phyloP scores from a whole-genome alignment of 2,888 invertebrate genomes.

The Perizoma affinitatum region DNA sequence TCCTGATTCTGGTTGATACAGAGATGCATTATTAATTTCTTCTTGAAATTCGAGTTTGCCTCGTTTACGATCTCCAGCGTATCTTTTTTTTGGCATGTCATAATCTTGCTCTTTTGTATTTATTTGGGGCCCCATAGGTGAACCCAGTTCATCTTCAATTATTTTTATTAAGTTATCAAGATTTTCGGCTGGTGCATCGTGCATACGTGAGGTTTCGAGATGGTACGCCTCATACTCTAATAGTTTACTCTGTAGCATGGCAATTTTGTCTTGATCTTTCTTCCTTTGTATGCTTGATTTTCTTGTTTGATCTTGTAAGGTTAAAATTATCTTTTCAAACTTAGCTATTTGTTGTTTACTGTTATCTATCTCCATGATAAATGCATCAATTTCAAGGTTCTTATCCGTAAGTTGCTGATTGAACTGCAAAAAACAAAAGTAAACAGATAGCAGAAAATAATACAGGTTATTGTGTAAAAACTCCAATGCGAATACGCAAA shows the following conservation, averaged over 20 bases:
- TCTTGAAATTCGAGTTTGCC: slow-evolving; percentile 42
- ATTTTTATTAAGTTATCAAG: slow-evolving; percentile 70
- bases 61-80: slow-evolving; percentile 38
- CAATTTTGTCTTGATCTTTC: slow-evolving; percentile 62
- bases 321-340: slow-evolving; percentile 70
- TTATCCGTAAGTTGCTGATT: slow-evolving; percentile 62
- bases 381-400: slow-evolving; percentile 63
- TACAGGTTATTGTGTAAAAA: too few relatives aligned
- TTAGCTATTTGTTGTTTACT: slow-evolving; percentile 62
- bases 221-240: slow-evolving; percentile 53
- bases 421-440: slow-evolving; percentile 46
- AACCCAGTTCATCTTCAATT: slow-evolving; percentile 69
- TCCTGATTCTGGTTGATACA: slow-evolving; percentile 45
- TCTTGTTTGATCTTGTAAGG: slow-evolving; percentile 65
- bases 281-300: slow-evolving; percentile 55
- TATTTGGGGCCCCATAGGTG: slow-evolving; percentile 47
- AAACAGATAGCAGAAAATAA: not conserved
- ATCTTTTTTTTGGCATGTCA: slow-evolving; percentile 38
- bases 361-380: slow-evolving; percentile 55
- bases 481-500: too few relatives aligned
- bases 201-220: slow-evolving; percentile 45
- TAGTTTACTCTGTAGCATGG: slow-evolving; percentile 57
- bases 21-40: slow-evolving; percentile 32
- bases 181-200: slow-evolving; percentile 56
- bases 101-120: slow-evolving; percentile 39